phyloP scores from a whole-genome alignment of 1,140 invertebrate genomes.

The Oscheius sp. region DNA sequence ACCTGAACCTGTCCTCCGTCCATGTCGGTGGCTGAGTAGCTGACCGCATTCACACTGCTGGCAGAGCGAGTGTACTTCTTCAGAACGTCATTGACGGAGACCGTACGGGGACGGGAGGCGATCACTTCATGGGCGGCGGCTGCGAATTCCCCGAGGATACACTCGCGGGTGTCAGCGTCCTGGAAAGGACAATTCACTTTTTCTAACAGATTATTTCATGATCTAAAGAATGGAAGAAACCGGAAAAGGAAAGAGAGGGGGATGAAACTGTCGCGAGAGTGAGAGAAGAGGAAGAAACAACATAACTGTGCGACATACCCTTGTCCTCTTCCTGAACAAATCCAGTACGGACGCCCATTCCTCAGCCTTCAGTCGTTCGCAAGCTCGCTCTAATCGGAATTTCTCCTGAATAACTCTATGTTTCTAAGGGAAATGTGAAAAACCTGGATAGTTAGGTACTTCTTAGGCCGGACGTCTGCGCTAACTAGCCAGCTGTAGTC shows the following conservation, averaged over 20 bases:
- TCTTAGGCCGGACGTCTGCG: neutral
- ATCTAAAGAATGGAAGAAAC: too few relatives aligned
- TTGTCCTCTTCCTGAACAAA: neutral
- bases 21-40: neutral
- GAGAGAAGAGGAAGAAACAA: too few relatives aligned
- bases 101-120: neutral
- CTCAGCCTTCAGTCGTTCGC: neutral
- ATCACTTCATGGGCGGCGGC: neutral
- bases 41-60: neutral
- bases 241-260: too few relatives aligned
- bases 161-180: neutral
- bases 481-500: conserved; percentile 4
- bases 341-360: neutral
- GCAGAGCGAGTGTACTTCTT: neutral
- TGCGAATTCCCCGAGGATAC: neutral
- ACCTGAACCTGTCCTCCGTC: neutral
- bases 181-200: too few relatives aligned
- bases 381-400: neutral
- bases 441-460: neutral
- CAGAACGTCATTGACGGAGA: neutral
- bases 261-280: too few relatives aligned
- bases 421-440: neutral
- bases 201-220: neutral
- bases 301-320: too few relatives aligned
- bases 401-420: neutral